Evolutionary conservation across 2,113 vertebrate species (phyloP).

Genomic region (Notothenia coriiceps): DNA sequence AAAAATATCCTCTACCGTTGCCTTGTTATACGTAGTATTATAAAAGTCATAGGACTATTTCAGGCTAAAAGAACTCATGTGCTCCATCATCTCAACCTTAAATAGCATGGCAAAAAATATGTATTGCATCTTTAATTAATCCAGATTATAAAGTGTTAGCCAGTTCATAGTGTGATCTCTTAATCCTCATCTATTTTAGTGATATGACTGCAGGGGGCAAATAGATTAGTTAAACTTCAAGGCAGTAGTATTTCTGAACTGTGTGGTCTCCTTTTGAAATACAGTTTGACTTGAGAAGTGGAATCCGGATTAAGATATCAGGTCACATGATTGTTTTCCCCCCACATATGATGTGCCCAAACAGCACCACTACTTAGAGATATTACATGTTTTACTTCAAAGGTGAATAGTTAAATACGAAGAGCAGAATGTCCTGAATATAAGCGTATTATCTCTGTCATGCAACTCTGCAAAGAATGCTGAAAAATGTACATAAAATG

Average conservation of each 20-base stretch:
- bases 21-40: not conserved
- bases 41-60: no score
- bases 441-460: constrained; percentile 26
- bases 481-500: constrained; percentile 14
- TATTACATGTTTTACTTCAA: constrained; percentile 4
- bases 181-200: constrained; percentile 31
- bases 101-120: constrained; percentile 4
- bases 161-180: constrained; percentile 22
- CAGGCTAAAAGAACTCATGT: not conserved
- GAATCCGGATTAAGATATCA: not conserved
- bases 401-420: constrained; percentile 28
- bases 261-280: not conserved
- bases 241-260: constrained; percentile 26
- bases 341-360: not conserved
- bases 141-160: constrained; percentile 26
- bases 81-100: not conserved
- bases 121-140: constrained; percentile 27
- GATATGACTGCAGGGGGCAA: constrained; percentile 25
- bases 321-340: not conserved
- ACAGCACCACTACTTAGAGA: not conserved
- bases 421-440: constrained; percentile 23
- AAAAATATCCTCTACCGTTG: not conserved
- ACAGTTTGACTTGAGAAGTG: constrained; percentile 3
- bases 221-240: constrained; percentile 31
- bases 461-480: constrained; percentile 20